These are phyloP conservation scores for Nesoenas mayeri DNA, from an alignment of 2,113 vertebrate genomes.

Conservation along the genomic window DNA sequence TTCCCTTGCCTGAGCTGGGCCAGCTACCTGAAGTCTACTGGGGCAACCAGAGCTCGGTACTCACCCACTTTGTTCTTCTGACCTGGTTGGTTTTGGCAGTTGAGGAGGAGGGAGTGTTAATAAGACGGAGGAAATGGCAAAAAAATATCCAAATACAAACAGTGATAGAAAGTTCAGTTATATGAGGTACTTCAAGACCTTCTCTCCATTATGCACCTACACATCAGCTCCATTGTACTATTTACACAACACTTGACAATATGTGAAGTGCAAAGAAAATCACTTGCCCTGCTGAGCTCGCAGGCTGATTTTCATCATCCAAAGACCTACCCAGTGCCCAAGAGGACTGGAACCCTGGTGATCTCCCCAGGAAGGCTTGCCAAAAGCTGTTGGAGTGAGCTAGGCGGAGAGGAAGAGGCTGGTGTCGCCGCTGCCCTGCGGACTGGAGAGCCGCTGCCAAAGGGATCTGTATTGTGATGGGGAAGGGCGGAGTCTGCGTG, in stretches of 20 bases:
- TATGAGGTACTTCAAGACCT: background rate
- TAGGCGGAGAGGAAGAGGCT: background rate
- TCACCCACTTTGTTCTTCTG: background rate
- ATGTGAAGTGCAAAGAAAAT: background rate
- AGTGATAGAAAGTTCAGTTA: background rate
- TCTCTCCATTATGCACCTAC: background rate
- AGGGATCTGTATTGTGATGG: constrained; percentile 7
- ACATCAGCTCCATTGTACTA: background rate
- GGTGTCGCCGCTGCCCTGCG: background rate
- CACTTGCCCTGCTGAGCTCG: background rate
- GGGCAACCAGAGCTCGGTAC: background rate
- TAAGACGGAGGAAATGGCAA: background rate
- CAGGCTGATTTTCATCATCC: background rate
- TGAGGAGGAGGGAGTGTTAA: background rate
- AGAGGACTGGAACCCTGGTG: background rate
- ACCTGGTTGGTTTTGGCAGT: background rate
- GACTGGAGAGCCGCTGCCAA: background rate
- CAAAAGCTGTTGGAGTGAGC: fast-evolving
- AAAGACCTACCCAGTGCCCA: background rate
- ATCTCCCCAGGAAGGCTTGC: background rate
- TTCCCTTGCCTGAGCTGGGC: background rate
- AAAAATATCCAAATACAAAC: background rate
- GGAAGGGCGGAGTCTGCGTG: constrained; percentile 37
- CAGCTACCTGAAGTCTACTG: background rate
- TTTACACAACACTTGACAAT: background rate